Evolutionary conservation across 1,140 invertebrate species (phyloP).

Genomic region (Melitaea cinxia): DNA sequence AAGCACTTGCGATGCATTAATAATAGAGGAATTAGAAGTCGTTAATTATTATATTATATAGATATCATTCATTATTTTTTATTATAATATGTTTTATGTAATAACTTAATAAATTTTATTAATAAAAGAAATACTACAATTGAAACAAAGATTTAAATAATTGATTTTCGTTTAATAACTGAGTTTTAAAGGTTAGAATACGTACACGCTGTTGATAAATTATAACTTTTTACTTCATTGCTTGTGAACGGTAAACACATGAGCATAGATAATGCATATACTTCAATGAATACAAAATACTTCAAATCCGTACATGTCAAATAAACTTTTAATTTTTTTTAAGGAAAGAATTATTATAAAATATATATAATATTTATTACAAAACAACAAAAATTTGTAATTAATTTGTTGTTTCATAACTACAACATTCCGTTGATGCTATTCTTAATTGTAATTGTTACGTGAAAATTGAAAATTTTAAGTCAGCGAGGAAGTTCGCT

Average conservation of each 20-base stretch:
- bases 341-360: not conserved
- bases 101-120: not conserved
- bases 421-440: slow-evolving; percentile 12
- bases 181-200: not conserved
- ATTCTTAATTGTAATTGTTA: slow-evolving; percentile 32
- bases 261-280: slow-evolving; percentile 1
- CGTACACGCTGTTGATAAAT: not conserved
- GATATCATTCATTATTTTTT: not conserved
- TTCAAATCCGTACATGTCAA: slow-evolving; percentile 1
- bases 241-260: not conserved
- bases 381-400: slow-evolving; percentile 7
- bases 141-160: not conserved
- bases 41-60: too few species aligned
- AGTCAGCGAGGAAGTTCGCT: slow-evolving; percentile 64
- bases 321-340: not conserved
- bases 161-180: not conserved
- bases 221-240: slow-evolving; percentile 8
- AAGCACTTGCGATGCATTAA: not conserved
- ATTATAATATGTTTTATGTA: not conserved
- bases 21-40: not conserved
- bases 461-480: slow-evolving; percentile 56
- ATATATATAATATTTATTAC: not conserved
- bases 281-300: not conserved
- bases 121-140: too few species aligned
- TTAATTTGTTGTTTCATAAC: slow-evolving; percentile 4